Evolutionary conservation across 2,797 vertebrate species (phyloP).

Genomic region (Eupleurogrammus muticus): DNA sequence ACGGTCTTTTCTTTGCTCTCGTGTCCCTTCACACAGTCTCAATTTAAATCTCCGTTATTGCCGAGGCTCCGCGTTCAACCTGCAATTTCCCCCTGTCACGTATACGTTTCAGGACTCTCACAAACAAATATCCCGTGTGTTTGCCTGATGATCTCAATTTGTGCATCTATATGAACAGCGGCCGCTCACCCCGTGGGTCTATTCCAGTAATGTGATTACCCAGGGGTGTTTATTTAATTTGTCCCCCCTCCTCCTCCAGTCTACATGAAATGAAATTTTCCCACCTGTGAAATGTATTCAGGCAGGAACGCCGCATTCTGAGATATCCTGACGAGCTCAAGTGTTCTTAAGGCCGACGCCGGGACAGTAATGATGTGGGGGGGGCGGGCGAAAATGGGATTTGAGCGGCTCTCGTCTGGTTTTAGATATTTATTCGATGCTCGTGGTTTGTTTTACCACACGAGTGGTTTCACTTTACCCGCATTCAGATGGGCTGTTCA

Average conservation of each 20-base stretch:
- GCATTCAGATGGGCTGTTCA: constrained; percentile 21
- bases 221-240: constrained; percentile 66
- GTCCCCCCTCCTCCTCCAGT: constrained; percentile 49
- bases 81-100: constrained; percentile 37
- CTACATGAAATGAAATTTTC: constrained; percentile 62
- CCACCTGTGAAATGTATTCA: constrained; percentile 65
- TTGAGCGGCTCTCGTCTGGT: constrained; percentile 11
- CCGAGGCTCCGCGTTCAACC: constrained; percentile 29
- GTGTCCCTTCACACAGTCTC: constrained; percentile 4
- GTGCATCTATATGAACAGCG: constrained; percentile 52
- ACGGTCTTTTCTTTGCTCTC: not conserved
- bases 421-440: constrained; percentile 30
- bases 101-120: constrained; percentile 15
- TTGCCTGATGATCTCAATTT: constrained; percentile 66
- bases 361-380: constrained; percentile 60
- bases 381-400: constrained; percentile 51
- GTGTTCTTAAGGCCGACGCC: constrained; percentile 49
- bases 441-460: constrained; percentile 25
- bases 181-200: constrained; percentile 46
- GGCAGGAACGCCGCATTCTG: constrained; percentile 38
- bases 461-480: constrained; percentile 26
- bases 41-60: constrained; percentile 43
- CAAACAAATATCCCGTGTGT: constrained; percentile 63
- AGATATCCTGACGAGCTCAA: constrained; percentile 60
- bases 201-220: constrained; percentile 64